Percentiles rank a stretch among this genome's conserved stretches.
These are phyloP conservation scores for Rhinophrynus dorsalis DNA, from an alignment of 2,797 vertebrate species.

Conservation along the genomic window DNA sequence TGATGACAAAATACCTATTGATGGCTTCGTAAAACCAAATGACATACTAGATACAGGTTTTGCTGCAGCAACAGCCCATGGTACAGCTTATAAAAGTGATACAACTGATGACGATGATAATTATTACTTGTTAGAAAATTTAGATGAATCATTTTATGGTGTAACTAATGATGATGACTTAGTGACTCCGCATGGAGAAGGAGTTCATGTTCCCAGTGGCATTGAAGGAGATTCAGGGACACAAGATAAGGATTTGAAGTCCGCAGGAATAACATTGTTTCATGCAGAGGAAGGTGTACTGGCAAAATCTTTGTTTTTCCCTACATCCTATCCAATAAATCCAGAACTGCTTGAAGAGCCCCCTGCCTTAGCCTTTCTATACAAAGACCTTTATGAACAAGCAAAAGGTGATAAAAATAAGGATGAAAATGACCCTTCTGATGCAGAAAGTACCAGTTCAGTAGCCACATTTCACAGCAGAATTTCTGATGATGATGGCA, in stretches of 20 bases:
- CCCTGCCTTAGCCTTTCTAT: conserved; percentile 88
- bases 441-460: conserved; percentile 78
- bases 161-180: conserved; percentile 53
- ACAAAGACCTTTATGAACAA: conserved; percentile 89
- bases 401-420: conserved; percentile 74
- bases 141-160: conserved; percentile 90
- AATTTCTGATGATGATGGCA: conserved; percentile 82
- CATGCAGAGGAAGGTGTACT: conserved; percentile 78
- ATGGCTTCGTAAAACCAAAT: conserved; percentile 57
- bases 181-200: conserved; percentile 45
- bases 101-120: conserved; percentile 50
- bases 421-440: conserved; percentile 76
- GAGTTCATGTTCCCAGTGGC: neutral
- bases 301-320: conserved; percentile 78
- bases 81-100: conserved; percentile 52
- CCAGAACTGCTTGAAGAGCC: conserved; percentile 86
- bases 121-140: conserved; percentile 60
- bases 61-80: conserved; percentile 21
- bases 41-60: neutral
- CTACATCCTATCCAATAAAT: conserved; percentile 81
- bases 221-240: conserved; percentile 17
- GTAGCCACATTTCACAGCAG: conserved; percentile 78
- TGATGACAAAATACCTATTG: conserved; percentile 73
- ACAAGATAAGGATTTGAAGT: conserved; percentile 57
- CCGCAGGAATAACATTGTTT: conserved; percentile 79